Base-by-base conservation (phyloP, 1,140 invertebrate genomes). In the Drosophila repleta region DNA sequence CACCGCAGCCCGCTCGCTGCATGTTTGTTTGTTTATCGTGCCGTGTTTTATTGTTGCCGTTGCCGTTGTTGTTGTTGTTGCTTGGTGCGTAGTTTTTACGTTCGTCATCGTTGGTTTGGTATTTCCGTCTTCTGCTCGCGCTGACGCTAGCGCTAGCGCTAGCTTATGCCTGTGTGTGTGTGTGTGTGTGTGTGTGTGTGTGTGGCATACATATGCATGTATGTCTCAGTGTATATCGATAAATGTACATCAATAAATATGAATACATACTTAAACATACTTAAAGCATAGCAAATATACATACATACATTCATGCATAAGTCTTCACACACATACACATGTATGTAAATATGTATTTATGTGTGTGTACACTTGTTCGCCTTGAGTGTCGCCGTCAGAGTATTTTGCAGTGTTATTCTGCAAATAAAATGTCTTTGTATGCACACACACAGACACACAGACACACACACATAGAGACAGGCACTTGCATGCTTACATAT, bases 1-100 rank as follows among this genome's bases (percentile, higher is more conserved):
- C 37, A 37, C 46, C 37, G 46, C 29, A 29, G 20, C 29, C 39
- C 15, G 32, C 11, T 24, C 56, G 52, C 45, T 65, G 72, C 67
- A 85, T 88, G 84, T 88, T 88, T 88, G 83, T 88, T 88, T 88
- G 83, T 88, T 83, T 88, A 88, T 82, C 83, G 79, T 87, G 79
- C 83, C 71, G 76, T 88, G 83, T 82, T 88, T 87, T 87, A 78
- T 78, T 88, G 77, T 87, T 88, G 21, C 51, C 46, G 51, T 52
- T 32, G 24, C 8, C 73, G 68, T 80, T 73, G 65, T 66, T 73
- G 60, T 71, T 72, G 63, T 39, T 62, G 52, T 58, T 78, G 78
- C 78, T 79, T 71, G 74, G 79, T 88, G 83, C 83, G 83, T 87
- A 88, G 79, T 88, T 88, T 87, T 88, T 88, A 88, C 76, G 83